Conservation (phyloP, 2,113 vertebrate genomes). For the Ceyx margarethae region DNA sequence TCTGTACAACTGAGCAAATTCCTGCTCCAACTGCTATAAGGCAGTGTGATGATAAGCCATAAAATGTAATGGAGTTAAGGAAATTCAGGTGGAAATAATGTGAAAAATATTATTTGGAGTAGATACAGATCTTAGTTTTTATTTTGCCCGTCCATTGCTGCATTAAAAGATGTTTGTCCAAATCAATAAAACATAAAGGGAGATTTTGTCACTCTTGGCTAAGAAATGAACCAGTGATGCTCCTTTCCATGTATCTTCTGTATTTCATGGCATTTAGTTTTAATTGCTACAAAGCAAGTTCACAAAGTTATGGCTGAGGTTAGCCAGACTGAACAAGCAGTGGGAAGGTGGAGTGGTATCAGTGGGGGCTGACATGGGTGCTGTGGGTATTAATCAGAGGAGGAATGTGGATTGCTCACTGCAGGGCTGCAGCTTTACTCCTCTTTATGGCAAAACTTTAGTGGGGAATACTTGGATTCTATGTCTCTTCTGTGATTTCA, state of each 20-base stretch:
- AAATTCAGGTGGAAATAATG: slow-evolving; percentile 62
- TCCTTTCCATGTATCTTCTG: background rate
- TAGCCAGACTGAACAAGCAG: background rate
- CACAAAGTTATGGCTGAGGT: background rate
- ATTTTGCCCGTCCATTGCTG: background rate
- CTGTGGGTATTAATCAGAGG: fast-evolving
- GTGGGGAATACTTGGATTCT: background rate
- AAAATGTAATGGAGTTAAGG: slow-evolving; percentile 44
- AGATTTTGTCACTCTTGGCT: background rate
- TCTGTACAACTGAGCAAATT: background rate
- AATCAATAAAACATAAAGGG: background rate
- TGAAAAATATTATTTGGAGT: background rate
- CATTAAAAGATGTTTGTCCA: background rate
- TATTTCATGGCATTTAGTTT: background rate
- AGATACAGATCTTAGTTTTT: background rate
- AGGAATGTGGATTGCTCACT: background rate
- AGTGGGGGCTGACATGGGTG: fast-evolving
- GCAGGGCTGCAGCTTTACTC: background rate
- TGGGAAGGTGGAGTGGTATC: background rate
- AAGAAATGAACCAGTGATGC: background rate
- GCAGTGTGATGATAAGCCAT: slow-evolving; percentile 20
- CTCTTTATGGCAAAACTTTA: background rate
- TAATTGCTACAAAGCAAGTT: background rate
- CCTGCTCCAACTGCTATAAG: background rate
- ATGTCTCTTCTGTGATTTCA: background rate